Evolutionary conservation across 2,113 vertebrate species (phyloP), one percentile per base, ranked within the genome.

Genomic region (Sebastes schlegelii): DNA sequence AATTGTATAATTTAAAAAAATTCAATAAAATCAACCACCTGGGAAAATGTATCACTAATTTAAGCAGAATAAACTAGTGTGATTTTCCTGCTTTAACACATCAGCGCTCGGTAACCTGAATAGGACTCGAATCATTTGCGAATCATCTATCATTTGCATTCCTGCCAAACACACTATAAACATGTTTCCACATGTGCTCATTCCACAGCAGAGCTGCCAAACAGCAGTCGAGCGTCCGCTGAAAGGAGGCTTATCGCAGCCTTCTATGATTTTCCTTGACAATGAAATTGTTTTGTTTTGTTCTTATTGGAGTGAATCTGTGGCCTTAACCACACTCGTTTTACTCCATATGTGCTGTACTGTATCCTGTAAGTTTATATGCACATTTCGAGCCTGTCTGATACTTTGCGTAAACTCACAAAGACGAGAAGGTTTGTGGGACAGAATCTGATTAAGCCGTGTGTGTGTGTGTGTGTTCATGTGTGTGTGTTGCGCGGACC

Each of bases 161-260:
- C 84, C 87, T 77, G 79, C 90, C 86, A 88, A 87, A 85, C 57
- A 60, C 79, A 69, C 79, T 67, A 77, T 87, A 91, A 94, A 92
- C 92, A 87, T 88, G 93, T 95, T 92, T 85, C 90, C 85, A 88
- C 94, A 90, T 90, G 94, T 74, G 77, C 85, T 92, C 85, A 91
- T 91, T 92, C 91, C 91, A 87, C 3, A 5, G 79, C 46, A 7
- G 74, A 55, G 82, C 84, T 93, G 86, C 87, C 89, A 87, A 92
- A 86, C 88, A 83, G 79, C 90, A 91, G 87, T 92, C 34, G 16
- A 72, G 62, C 34, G 3, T 34, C 70, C 73, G 85, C 72, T 84
- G 77, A 90, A 86, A 85, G 79, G 70, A 87, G 79, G 77, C 85
- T 90, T 85, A 88, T 89, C 78, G 67, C 78, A 75, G 74, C 66